These are phyloP conservation scores for Diarsia mendica DNA, from an alignment of 2,888 invertebrate genomes.

Conservation along the genomic window DNA sequence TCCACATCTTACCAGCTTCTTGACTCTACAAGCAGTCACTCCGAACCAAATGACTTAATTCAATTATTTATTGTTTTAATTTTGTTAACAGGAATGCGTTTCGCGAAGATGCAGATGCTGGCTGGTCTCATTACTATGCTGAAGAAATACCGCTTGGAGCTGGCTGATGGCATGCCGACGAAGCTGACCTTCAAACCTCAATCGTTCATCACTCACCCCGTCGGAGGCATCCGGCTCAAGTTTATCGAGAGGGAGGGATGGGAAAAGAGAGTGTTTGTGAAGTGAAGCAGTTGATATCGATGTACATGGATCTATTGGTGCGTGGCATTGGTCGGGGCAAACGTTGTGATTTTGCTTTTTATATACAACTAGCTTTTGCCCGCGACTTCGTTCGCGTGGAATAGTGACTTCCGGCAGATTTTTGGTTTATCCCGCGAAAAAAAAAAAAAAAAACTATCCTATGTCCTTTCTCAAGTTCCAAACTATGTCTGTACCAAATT, in stretches of 20 bases:
- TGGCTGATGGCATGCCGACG: conserved; percentile 67
- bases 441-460: too few relatives aligned
- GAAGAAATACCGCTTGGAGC: conserved; percentile 69
- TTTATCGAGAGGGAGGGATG: conserved; percentile 64
- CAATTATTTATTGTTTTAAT: neutral
- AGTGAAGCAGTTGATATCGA: conserved; percentile 12
- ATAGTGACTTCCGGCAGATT: too few relatives aligned
- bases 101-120: conserved; percentile 76
- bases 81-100: conserved; percentile 65
- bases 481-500: too few relatives aligned
- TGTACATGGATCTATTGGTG: neutral
- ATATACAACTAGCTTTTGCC: too few relatives aligned
- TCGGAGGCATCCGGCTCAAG: conserved; percentile 60
- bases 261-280: conserved; percentile 58
- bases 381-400: too few relatives aligned
- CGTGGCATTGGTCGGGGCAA: neutral
- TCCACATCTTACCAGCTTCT: neutral
- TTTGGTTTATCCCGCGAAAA: too few relatives aligned
- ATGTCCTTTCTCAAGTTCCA: too few relatives aligned
- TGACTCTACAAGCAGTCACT: neutral
- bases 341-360: neutral
- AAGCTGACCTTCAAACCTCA: conserved; percentile 51
- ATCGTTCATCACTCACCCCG: conserved; percentile 49
- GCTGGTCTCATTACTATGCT: conserved; percentile 73
- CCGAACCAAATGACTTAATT: neutral